Conservation (phyloP, 2,888 invertebrate genomes). For the Zootermopsis nevadensis region DNA sequence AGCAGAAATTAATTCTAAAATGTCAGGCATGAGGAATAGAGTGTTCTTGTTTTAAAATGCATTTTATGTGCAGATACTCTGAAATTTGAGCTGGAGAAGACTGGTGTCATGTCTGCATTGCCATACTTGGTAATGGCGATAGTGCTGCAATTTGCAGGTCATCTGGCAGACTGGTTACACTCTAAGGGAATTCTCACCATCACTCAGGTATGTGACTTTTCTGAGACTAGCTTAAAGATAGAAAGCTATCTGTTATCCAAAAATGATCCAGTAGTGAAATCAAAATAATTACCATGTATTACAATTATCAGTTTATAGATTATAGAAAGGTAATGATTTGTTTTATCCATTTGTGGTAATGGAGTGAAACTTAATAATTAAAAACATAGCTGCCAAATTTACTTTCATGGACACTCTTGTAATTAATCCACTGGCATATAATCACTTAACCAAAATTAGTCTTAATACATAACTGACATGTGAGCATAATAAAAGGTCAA, state of each 20-base stretch:
- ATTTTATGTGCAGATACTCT: constrained; percentile 72
- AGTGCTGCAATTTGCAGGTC: constrained; percentile 82
- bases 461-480: no score
- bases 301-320: not conserved
- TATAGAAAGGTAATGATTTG: not conserved
- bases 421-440: no score
- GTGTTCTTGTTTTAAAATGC: not conserved
- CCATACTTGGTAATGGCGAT: constrained; percentile 92
- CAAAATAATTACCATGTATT: not conserved
- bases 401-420: not conserved
- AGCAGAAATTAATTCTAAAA: no score
- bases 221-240: no score
- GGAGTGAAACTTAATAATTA: not conserved
- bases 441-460: no score
- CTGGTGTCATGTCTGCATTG: constrained; percentile 85
- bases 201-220: constrained; percentile 71
- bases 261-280: not conserved
- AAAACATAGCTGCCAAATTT: not conserved
- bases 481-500: no score
- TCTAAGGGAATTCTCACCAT: constrained; percentile 72
- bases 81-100: constrained; percentile 78
- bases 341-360: not conserved
- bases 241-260: not conserved
- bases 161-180: constrained; percentile 84
- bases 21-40: no score